phyloP scores from a whole-genome alignment of 2,888 invertebrate species.

The Synanthedon formicaeformis region DNA sequence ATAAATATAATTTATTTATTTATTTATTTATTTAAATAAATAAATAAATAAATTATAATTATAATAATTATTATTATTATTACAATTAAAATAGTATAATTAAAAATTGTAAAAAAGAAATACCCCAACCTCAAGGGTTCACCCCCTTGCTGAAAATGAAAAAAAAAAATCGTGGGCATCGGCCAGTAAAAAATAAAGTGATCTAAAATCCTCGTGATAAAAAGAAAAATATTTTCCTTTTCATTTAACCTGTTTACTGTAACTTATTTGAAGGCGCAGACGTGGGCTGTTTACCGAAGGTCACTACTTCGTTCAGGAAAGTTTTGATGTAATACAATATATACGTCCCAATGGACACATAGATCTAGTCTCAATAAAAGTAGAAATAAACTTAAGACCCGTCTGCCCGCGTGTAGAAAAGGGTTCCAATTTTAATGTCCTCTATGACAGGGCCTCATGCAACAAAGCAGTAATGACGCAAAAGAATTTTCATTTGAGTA shows the following conservation, averaged over 20 bases:
- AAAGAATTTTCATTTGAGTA: slow-evolving; percentile 61
- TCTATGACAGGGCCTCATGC: slow-evolving; percentile 4
- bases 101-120: too few relatives aligned
- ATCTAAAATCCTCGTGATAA: too few relatives aligned
- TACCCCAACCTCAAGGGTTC: too few relatives aligned
- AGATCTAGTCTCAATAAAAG: background rate
- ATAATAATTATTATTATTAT: too few relatives aligned
- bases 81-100: too few relatives aligned
- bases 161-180: too few relatives aligned
- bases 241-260: background rate
- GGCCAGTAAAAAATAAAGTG: too few relatives aligned
- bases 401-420: slow-evolving; percentile 6
- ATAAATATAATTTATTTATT: too few relatives aligned
- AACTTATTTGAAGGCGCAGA: background rate
- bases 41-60: too few relatives aligned
- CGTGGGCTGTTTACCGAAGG: background rate
- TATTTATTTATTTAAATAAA: too few relatives aligned
- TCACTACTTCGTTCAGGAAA: background rate
- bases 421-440: background rate
- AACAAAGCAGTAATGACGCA: slow-evolving; percentile 50
- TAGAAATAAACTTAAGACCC: background rate
- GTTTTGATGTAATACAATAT: background rate
- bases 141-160: too few relatives aligned
- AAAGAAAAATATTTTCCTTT: background rate
- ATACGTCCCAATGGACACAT: background rate